Evolutionary conservation across 2,888 invertebrate genomes (phyloP).

Genomic region (Brachylomia viminalis): DNA sequence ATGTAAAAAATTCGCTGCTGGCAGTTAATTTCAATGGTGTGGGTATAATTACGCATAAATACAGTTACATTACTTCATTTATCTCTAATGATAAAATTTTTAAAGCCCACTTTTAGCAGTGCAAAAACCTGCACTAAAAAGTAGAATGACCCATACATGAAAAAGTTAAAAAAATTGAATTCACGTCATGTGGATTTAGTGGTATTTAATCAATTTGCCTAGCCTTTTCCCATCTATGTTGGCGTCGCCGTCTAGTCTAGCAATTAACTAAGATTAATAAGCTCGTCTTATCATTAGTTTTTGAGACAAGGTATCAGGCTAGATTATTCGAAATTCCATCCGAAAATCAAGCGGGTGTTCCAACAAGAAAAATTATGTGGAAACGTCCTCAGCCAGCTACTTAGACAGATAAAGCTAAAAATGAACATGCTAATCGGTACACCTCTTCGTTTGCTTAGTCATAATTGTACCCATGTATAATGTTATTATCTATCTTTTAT

Average conservation of each 20-base stretch:
- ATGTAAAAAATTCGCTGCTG: too few species aligned
- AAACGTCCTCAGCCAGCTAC: neutral
- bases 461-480: neutral
- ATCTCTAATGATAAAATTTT: too few species aligned
- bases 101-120: too few species aligned
- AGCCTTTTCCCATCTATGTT: neutral
- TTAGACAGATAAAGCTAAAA: neutral
- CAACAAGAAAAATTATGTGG: neutral
- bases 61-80: too few species aligned
- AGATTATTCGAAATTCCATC: neutral
- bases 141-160: too few species aligned
- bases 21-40: too few species aligned
- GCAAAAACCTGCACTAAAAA: too few species aligned
- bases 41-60: too few species aligned
- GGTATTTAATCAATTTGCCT: neutral
- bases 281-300: neutral
- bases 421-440: neutral
- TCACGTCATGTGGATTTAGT: neutral
- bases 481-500: too few species aligned
- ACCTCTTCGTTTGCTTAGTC: neutral
- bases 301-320: neutral
- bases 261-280: neutral
- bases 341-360: neutral
- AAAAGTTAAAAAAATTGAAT: neutral
- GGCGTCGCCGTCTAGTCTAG: neutral